A percentile compares a stretch with the other conserved stretches of the same genome.
phyloP scores from a whole-genome alignment of 2,113 vertebrate species.

The Percina caprodes region DNA sequence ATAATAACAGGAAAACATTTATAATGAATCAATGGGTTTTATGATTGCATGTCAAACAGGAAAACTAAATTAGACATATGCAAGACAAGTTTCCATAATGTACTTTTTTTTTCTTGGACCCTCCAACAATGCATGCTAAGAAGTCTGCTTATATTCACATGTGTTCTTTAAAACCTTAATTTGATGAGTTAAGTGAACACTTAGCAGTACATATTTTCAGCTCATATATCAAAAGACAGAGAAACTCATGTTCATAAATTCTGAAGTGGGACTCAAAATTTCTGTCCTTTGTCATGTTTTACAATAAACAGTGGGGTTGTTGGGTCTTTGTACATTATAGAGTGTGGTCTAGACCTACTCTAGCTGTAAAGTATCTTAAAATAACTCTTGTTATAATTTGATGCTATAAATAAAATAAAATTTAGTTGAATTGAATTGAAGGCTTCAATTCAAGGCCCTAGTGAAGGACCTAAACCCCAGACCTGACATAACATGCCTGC shows the following conservation, averaged over 20 bases:
- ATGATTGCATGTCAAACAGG: not conserved
- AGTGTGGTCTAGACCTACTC: too few relatives aligned
- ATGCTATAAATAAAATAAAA: too few relatives aligned
- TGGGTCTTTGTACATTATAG: too few relatives aligned
- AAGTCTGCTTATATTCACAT: not conserved
- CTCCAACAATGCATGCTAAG: not conserved
- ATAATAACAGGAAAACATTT: not conserved
- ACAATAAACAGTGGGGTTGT: too few relatives aligned
- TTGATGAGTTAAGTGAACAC: not conserved
- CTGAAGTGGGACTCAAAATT: too few relatives aligned
- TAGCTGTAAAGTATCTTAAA: too few relatives aligned
- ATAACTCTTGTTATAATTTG: too few relatives aligned
- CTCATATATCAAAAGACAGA: not conserved
- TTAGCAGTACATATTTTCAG: not conserved
- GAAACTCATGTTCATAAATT: too few relatives aligned
- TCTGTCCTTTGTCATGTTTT: too few relatives aligned
- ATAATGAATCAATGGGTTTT: not conserved
- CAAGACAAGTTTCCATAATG: not conserved
- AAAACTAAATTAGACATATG: not conserved
- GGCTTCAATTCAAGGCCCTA: too few relatives aligned
- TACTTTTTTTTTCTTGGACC: not conserved
- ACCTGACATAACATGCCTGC: not conserved
- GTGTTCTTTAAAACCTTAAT: not conserved
- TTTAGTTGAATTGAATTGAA: too few relatives aligned
- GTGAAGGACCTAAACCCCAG: not conserved